Evolutionary conservation across 2,797 vertebrate genomes (phyloP).

Genomic region (Buceros bicornis): DNA sequence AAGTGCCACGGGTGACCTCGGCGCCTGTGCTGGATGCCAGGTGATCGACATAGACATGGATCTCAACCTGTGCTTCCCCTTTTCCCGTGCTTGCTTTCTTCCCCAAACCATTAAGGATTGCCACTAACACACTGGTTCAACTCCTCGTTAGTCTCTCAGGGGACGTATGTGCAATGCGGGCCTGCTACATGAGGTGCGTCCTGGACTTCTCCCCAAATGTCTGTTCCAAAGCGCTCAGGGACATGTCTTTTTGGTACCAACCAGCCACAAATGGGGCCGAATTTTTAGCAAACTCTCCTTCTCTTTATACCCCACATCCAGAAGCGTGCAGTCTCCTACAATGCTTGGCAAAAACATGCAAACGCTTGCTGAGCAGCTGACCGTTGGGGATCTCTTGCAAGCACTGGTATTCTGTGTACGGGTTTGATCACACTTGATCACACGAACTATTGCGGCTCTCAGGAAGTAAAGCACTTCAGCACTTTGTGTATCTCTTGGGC

Average conservation of each 20-base stretch:
- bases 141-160: not conserved
- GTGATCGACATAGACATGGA: not conserved
- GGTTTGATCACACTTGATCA: not conserved
- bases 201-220: not conserved
- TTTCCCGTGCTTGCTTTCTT: not conserved
- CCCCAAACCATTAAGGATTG: not conserved
- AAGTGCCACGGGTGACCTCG: not conserved
- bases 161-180: too few species aligned
- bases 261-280: not conserved
- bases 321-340: not conserved
- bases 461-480: not conserved
- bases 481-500: not conserved
- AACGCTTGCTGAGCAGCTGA: not conserved
- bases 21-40: not conserved
- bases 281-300: not conserved
- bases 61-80: not conserved
- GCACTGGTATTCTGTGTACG: not conserved
- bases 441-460: not conserved
- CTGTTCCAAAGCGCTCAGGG: fast-evolving
- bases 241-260: not conserved
- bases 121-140: not conserved
- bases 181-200: not conserved
- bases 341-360: not conserved
- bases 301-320: not conserved
- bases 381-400: not conserved